Base-by-base conservation (phyloP, 2,888 invertebrate genomes). In the Malacosoma neustria region DNA sequence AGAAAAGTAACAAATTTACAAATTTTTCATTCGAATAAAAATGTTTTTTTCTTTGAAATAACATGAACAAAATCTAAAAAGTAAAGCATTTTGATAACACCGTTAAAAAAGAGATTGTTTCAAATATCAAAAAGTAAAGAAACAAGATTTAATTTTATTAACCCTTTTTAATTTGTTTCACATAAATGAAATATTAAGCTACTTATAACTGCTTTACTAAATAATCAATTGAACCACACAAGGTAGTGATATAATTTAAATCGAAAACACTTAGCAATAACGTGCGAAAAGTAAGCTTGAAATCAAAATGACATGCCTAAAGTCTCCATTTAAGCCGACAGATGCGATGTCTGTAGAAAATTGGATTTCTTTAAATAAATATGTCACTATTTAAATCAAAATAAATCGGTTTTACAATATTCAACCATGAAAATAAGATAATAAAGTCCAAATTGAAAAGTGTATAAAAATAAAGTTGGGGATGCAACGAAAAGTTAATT, bases 281-380 rank as follows among this genome's bases (percentile, higher is more conserved):
- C 22, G 22, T 52, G 53, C 57, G 55, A 75, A 64, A 60, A 70
- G 69, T 73, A 69, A 76, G 70, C 75, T 75, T 81, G 75, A 80
- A 82, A 76, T 77, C 63, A 57, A 71, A 70, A 57, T 69, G 82
- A 81, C 81, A 73, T 62, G 66, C 61, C 64, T 61, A 76, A 72
- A 72, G 73, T 67, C 67, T 67, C 65, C 62, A 72, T 80, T 80
- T 82, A 84, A 85, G 84, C 69, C 79, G 84, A 85, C 85, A 84
- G 82, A 76, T 81, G 80, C 82, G 72, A 81, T 77, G 85, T 82
- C 85, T 75, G 82, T 82, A 82, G 82, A 84, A 85, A 85, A 85
- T 85, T 84, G 85, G 85, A 85, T 85, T 85, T 81, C 62, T 79
- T 75, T 81, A 82, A 84, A 84, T 85, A 85, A 85, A 85, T 81